Evolutionary conservation across 2,888 invertebrate genomes (phyloP), one percentile per base, ranked within the genome.

Genomic region (Eristalis arbustorum): DNA sequence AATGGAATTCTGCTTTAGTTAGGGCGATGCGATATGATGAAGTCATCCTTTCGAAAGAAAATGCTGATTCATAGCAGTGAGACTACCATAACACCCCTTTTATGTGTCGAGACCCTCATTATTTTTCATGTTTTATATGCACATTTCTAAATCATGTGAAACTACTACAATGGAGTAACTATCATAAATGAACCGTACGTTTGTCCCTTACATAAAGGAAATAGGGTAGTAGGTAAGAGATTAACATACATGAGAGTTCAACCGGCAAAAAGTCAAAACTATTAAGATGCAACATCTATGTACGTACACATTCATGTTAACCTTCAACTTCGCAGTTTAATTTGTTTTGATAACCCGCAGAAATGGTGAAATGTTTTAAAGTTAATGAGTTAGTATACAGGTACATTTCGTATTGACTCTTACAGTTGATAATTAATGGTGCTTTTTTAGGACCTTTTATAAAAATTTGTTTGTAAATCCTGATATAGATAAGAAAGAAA

Each of bases 181-280:
- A 78, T 78, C 78, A 40, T 78, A 66, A 72, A 49, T 78, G n/a
- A 78, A 34, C 66, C 66, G 72, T 66, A 72, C 63, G 6, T 49
- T 49, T n/a, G 49, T 0, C 18, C 18, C 18, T 18, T 49, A 18
- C n/a, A 5, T 4, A 40, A 57, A 49, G 72, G 72, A 78, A 22
- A 31, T 34, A 59, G 40, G 64, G 11, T 40, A 66, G 71, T 49
- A 49, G 49, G 49, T 49, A 49, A 49, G 6, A 18, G 49, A 18
- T 49, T 8, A 49, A 18, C 49, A 49, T 18, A 49, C 49, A 49
- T n/a, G n/a, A 49, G 18, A 49, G 5, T 18, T 18, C n/a, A 18
- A 0, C 18, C 8, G 18, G 18, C 18, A 49, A 18, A 49, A 49
- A 49, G 49, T 49, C 18, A 49, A 49, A 2, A 2, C 14, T 0